Evolutionary conservation across 2,797 vertebrate species (phyloP).

Genomic region (Luscinia megarhynchos): DNA sequence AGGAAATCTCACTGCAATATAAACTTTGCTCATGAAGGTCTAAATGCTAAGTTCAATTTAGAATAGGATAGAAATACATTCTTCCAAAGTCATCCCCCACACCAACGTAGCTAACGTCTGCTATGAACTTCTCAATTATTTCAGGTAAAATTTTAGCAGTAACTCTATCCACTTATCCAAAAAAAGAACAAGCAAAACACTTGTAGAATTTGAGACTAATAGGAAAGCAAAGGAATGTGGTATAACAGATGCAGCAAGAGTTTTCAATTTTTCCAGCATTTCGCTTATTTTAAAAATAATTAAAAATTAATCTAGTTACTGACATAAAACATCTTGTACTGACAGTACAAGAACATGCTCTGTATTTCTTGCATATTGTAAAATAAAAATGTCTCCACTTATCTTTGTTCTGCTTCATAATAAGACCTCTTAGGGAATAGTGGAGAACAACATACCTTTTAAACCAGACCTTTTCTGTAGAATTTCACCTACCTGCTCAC

Average conservation of each 20-base stretch:
- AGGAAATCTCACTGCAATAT: neutral
- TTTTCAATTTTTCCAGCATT: neutral
- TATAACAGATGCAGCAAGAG: neutral
- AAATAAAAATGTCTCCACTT: neutral
- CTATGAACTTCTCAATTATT: neutral
- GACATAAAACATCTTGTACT: neutral
- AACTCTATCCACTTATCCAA: neutral
- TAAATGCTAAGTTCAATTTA: neutral
- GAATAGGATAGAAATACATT: neutral
- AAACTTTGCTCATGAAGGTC: neutral
- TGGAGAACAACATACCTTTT: neutral
- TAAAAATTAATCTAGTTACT: neutral
- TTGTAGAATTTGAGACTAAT: neutral
- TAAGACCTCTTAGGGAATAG: neutral
- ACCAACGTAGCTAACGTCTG: fast-evolving
- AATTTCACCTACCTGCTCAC: neutral
- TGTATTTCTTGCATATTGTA: neutral
- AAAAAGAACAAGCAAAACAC: neutral
- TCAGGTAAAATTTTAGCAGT: neutral
- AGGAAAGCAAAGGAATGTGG: neutral
- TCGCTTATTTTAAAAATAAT: neutral
- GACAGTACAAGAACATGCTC: neutral
- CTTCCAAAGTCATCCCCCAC: neutral
- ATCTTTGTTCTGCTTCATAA: neutral
- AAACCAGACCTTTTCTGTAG: neutral